phyloP scores from a whole-genome alignment of 2,113 vertebrate species.

The Engystomops pustulosus region DNA sequence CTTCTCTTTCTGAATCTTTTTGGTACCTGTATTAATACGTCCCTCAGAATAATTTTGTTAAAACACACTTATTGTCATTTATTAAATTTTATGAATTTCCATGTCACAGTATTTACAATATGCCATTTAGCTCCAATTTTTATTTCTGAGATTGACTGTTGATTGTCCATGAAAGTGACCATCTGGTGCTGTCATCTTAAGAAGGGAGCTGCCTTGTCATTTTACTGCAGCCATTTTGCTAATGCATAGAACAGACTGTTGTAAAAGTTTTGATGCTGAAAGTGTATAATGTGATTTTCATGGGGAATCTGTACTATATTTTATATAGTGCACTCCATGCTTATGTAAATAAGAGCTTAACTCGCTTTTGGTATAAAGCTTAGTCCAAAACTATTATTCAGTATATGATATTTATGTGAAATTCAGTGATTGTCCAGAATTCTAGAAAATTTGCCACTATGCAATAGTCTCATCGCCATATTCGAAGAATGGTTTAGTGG shows the following conservation, averaged over 20 bases:
- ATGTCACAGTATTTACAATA: background rate
- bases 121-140: background rate
- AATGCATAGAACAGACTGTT: slow-evolving; percentile 53
- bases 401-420: too few relatives aligned
- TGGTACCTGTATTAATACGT: background rate
- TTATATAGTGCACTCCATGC: background rate
- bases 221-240: slow-evolving; percentile 60
- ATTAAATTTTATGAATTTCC: background rate
- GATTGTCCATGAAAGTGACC: slow-evolving; percentile 60
- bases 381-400: too few relatives aligned
- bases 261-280: slow-evolving; percentile 9
- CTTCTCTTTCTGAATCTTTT: background rate
- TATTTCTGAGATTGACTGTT: slow-evolving; percentile 47
- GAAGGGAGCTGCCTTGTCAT: slow-evolving; percentile 65
- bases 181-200: slow-evolving; percentile 71
- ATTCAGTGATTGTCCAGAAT: background rate
- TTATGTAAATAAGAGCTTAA: background rate
- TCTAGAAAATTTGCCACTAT: background rate
- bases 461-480: too few relatives aligned
- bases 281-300: slow-evolving; percentile 11
- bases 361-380: background rate
- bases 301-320: background rate
- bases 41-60: too few relatives aligned
- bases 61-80: too few relatives aligned
- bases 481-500: too few relatives aligned